Conservation (phyloP, 2,113 vertebrate species). For the Campylomormyrus numenius region DNA sequence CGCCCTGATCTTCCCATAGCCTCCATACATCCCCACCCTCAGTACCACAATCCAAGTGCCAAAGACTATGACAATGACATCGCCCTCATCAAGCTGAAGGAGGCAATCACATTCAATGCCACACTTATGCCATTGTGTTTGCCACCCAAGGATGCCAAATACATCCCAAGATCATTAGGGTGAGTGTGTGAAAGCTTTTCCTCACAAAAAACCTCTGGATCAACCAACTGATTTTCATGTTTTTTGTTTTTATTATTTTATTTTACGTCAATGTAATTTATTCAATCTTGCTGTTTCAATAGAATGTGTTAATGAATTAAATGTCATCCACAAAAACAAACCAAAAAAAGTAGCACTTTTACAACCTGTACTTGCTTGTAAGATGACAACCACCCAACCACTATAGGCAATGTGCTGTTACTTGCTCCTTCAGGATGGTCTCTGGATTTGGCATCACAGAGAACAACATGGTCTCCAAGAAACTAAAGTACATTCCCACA, state of each 20-base stretch:
- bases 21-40: constrained; percentile 44
- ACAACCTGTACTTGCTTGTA: background rate
- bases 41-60: background rate
- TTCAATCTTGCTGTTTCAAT: background rate
- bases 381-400: background rate
- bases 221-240: background rate
- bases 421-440: constrained; percentile 33
- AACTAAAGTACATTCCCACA: constrained; percentile 37
- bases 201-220: background rate
- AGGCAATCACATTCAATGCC: constrained; percentile 36
- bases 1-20: accelerated
- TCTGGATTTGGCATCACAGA: constrained; percentile 44
- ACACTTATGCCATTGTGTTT: constrained; percentile 56
- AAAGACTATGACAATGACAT: constrained; percentile 47
- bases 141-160: constrained; percentile 28
- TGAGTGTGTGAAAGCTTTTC: constrained; percentile 26
- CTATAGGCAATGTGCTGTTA: background rate
- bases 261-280: background rate
- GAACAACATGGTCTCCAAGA: constrained; percentile 5
- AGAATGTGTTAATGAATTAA: background rate
- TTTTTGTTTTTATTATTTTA: background rate
- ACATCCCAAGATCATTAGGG: constrained; percentile 22
- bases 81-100: constrained; percentile 44
- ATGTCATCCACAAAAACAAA: background rate
- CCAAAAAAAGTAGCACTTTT: background rate